phyloP scores from a whole-genome alignment of 2,797 vertebrate genomes.

The Spatula versicolor region DNA sequence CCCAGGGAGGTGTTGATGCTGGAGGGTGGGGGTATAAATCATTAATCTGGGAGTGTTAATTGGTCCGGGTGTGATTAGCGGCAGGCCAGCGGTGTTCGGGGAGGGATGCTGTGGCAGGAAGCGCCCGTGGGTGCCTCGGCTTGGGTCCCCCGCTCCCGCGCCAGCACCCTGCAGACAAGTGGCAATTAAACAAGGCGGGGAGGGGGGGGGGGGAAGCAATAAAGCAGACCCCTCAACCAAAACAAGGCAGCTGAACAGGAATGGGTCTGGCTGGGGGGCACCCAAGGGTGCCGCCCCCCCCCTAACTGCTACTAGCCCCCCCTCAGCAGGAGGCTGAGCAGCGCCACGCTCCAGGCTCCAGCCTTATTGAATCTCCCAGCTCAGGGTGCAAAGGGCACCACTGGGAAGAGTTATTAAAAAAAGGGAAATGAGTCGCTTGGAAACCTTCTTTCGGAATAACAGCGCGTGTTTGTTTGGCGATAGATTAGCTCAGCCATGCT shows the following conservation, averaged over 20 bases:
- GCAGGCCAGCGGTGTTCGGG: background rate
- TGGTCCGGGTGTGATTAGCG: background rate
- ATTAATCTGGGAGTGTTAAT: slow-evolving; percentile 13
- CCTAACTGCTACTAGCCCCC: background rate
- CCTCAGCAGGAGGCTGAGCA: background rate
- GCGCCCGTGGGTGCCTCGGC: background rate
- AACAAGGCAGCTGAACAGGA: background rate
- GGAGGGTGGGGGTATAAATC: background rate
- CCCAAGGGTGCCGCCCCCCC: background rate
- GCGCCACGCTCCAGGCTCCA: slow-evolving; percentile 52
- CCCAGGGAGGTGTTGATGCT: background rate
- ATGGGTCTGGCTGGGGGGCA: background rate
- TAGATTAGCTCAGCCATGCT: slow-evolving; percentile 65
- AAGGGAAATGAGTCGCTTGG: slow-evolving; percentile 72
- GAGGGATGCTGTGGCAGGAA: background rate
- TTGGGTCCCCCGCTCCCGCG: rapidly evolving
- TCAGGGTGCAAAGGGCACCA: slow-evolving; percentile 66
- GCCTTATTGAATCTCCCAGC: slow-evolving; percentile 68
- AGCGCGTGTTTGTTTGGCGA: slow-evolving; percentile 58
- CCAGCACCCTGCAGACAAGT: background rate
- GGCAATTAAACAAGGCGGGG: background rate
- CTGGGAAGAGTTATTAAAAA: slow-evolving; percentile 71
- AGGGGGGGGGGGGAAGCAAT: background rate
- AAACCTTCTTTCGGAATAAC: slow-evolving; percentile 63
- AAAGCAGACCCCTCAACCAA: background rate